Conservation (phyloP, 2,113 vertebrate genomes). For the Rhabdomys dilectus region DNA sequence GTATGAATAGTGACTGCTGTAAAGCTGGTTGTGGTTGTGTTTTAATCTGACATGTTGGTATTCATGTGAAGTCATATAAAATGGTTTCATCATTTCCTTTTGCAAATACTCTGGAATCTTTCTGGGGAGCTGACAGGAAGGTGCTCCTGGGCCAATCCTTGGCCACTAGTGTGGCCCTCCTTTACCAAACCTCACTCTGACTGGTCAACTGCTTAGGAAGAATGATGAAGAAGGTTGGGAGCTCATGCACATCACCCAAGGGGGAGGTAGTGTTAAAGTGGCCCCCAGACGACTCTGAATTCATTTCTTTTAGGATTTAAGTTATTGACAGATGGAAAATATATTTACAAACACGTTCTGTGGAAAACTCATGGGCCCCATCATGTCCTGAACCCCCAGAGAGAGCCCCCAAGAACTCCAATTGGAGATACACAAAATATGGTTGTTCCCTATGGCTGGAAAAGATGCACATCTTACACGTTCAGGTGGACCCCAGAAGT, state of each 20-base stretch:
- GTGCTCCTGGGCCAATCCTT: neutral
- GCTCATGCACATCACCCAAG: neutral
- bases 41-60: neutral
- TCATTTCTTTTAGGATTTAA: neutral
- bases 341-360: neutral
- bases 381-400: neutral
- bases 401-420: neutral
- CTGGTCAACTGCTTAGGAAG: neutral
- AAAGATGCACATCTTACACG: neutral
- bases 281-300: neutral
- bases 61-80: neutral
- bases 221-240: neutral
- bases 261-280: neutral
- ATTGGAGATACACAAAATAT: neutral
- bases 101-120: neutral
- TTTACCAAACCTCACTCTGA: neutral
- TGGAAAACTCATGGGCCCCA: neutral
- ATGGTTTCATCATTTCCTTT: neutral
- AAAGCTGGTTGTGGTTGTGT: no score
- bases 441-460: neutral
- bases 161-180: neutral
- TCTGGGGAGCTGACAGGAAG: neutral
- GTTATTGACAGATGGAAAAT: neutral
- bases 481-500: neutral
- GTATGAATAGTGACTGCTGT: rapidly evolving